Evolutionary conservation across 1,140 invertebrate genomes (phyloP), one percentile per base, ranked within the genome.

Genomic region (Philotrypesis tridentata): DNA sequence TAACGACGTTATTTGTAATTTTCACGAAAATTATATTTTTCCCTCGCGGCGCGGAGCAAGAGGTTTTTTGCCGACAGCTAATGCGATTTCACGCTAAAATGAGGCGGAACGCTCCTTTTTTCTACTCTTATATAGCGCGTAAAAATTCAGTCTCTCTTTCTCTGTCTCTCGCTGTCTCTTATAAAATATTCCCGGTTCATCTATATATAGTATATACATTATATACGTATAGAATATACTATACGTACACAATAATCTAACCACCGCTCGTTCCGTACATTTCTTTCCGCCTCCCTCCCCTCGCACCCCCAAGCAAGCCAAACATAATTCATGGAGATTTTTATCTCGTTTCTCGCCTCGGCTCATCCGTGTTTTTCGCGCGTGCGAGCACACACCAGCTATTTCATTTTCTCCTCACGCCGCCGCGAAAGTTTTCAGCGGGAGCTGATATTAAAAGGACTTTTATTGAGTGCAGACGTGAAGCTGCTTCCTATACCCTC

Each of bases 391-490:
- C 48, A 55, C 21, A n/a, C n/a, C n/a, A 71, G 43, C 33, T 61
- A 71, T 70, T 43, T 65, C 60, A 74, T 74, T 74, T 73, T 29
- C 37, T 55, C 60, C 29, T 40, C 76, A 40, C 63, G 48, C 21
- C 23, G 23, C 21, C 23, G 48, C 31, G 40, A 11, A n/a, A 65
- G 31, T 73, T 80, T 23, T 43, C 60, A 73, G 25, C 60, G 33
- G 8, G 76, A 55, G 23, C 76, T 48, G 76, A 77, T 77, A 77
- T 76, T 71, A 75, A 77, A 70, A 71, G 80, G 67, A 81, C 43
- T 76, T 61, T 37, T 76, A 82, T 77, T 71, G 73, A 71, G 80
- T 67, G 40, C 61, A 70, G 72, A 81, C 27, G 68, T 68, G 60
- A 81, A 75, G 79, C 74, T 33, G 12, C 61, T 48, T 7, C 55